Evolutionary conservation across 2,113 vertebrate species (phyloP), one percentile per base, ranked within the genome.

Genomic region (Chlamydotis undulata): DNA sequence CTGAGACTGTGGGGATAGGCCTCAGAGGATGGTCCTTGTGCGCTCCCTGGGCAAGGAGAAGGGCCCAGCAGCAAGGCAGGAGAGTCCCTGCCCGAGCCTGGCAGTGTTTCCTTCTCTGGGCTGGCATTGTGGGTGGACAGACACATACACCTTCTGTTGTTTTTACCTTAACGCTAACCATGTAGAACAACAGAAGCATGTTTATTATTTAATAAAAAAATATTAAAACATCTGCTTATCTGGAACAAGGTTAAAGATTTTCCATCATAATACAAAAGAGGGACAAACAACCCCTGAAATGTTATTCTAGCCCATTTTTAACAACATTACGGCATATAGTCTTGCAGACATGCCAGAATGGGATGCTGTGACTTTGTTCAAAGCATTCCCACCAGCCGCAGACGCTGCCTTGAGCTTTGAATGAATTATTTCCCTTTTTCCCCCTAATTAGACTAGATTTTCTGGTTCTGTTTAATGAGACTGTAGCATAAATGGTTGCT

Each of bases 331-430:
- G 18, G 50, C 60, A 65, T 29, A 16, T 33, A 87, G 35, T 10
- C 39, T 43, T 29, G 43, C 53, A 47, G 47, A 47, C 19, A 4
- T 70, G 80, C 56, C 82, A 63, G 82, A 80, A 71, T 6, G 19
- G 19, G 41, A 17, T 82, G 67, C 56, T 47, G 9, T 71, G 90
- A 91, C 57, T 41, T 76, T 2, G 2, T 65, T 49, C 61, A 79
- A 94, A 91, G 41, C 71, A 43, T 79, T 60, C 61, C 47, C 45
- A 78, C 45, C 70, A 83, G 83, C 59, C 23, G 3, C 71, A 94
- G 52, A 71, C 10, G 1, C 41, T 75, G 61, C 84, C n/a, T 91
- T 47, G 13, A 89, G 67, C 35, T 78, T 22, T 86, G 76, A 29
- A 75, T 71, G 18, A 67, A 67, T 79, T 7, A 39, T 80, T 93